Conservation (phyloP, 1,140 invertebrate genomes). For the Solenopsis invicta region DNA sequence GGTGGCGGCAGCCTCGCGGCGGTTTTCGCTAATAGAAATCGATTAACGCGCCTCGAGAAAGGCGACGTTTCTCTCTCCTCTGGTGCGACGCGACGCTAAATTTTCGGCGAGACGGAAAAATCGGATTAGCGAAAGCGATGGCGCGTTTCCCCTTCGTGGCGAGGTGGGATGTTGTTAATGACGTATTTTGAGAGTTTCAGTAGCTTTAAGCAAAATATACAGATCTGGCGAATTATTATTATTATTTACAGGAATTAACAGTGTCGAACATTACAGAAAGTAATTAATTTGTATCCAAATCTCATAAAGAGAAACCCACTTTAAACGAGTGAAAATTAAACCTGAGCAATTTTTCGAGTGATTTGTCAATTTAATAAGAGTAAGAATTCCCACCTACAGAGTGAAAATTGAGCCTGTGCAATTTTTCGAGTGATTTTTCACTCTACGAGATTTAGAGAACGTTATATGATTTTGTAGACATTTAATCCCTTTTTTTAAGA, state of each 20-base stretch:
- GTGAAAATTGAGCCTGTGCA: no score
- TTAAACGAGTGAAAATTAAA: no score
- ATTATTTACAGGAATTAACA: constrained; percentile 2
- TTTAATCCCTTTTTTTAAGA: not conserved
- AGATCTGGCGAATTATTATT: not conserved
- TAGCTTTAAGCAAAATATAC: not conserved
- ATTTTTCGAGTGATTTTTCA: no score
- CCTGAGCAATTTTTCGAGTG: no score
- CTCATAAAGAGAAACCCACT: no score
- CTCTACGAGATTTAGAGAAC: no score
- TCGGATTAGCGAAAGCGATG: constrained; percentile 22
- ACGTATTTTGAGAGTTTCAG: not conserved
- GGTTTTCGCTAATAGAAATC: constrained; percentile 57
- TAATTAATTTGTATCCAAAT: not conserved
- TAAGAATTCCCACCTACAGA: no score
- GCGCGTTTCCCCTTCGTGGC: not conserved
- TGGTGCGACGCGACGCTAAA: constrained; percentile 39
- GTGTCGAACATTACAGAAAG: not conserved
- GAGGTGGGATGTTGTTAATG: constrained; percentile 3
- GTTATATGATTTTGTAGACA: not conserved
- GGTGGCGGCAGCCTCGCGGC: constrained; percentile 17
- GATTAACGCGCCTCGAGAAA: constrained; percentile 40
- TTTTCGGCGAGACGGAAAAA: constrained; percentile 61
- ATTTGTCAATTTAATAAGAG: no score
- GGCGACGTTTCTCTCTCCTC: constrained; percentile 16